Evolutionary conservation across 2,888 invertebrate genomes (phyloP).

Genomic region (Sinodicranocentrus sp.): DNA sequence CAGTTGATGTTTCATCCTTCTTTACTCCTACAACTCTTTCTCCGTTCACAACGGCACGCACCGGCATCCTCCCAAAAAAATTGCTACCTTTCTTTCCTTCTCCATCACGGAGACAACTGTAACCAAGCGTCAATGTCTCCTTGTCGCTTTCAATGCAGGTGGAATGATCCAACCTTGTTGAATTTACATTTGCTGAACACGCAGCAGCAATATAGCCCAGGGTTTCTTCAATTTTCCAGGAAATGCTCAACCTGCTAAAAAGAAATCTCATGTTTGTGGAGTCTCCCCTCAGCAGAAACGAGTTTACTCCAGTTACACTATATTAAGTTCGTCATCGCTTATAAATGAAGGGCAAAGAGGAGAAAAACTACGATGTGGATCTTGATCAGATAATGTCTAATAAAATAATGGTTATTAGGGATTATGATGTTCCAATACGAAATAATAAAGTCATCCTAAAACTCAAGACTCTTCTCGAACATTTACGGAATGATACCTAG

Average conservation of each 20-base stretch:
- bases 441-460: background rate
- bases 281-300: background rate
- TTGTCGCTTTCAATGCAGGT: background rate
- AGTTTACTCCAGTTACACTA: background rate
- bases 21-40: background rate
- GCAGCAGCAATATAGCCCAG: background rate
- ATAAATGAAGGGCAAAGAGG: background rate
- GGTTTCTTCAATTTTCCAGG: background rate
- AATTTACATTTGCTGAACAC: no score
- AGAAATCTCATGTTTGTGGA: background rate
- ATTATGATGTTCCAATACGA: constrained; percentile 11
- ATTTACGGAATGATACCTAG: background rate
- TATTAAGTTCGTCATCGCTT: background rate
- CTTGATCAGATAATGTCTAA: constrained; percentile 5
- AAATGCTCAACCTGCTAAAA: background rate
- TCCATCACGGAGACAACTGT: background rate
- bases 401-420: constrained; percentile 25
- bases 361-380: background rate
- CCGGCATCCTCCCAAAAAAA: background rate
- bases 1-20: background rate
- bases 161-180: no score
- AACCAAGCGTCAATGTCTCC: constrained; percentile 4
- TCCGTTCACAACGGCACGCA: background rate
- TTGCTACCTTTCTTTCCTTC: background rate
- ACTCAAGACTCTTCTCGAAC: background rate